These are phyloP conservation scores for crab-eating macaque (Macaca fascicularis) DNA, from an alignment of 2,113 vertebrate genomes.

Conservation along the genomic window DNA sequence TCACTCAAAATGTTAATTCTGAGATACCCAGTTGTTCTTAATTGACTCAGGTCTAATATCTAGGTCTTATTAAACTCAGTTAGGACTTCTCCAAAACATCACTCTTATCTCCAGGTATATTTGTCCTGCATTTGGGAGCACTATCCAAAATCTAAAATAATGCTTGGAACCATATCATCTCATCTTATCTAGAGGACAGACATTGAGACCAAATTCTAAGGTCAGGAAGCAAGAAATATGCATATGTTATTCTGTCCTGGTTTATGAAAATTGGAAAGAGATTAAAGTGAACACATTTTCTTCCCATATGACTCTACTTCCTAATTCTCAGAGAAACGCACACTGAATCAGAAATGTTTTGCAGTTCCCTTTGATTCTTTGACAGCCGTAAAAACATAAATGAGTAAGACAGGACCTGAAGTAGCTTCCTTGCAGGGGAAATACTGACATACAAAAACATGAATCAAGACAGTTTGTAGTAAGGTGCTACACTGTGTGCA, in stretches of 20 bases:
- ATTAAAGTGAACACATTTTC: background rate
- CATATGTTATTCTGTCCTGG: background rate
- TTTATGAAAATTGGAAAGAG: background rate
- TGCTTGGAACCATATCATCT: background rate
- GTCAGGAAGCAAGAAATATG: background rate
- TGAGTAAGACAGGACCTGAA: background rate
- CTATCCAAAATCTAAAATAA: background rate
- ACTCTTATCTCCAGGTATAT: background rate
- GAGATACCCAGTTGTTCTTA: background rate
- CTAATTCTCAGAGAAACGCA: background rate
- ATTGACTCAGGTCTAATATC: background rate
- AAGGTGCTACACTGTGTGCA: background rate
- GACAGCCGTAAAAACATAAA: background rate
- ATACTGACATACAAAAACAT: background rate
- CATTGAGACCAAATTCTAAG: background rate
- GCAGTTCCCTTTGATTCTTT: background rate
- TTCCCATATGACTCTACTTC: background rate
- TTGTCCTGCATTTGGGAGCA: background rate
- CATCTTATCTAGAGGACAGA: background rate
- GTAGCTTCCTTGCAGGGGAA: background rate
- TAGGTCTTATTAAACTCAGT: background rate
- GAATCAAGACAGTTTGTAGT: background rate
- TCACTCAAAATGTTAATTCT: background rate
- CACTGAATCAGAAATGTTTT: background rate
- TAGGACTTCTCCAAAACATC: background rate